Base-by-base conservation (phyloP, 64 coral and sea anemone species). In the Anthopleura sola region DNA sequence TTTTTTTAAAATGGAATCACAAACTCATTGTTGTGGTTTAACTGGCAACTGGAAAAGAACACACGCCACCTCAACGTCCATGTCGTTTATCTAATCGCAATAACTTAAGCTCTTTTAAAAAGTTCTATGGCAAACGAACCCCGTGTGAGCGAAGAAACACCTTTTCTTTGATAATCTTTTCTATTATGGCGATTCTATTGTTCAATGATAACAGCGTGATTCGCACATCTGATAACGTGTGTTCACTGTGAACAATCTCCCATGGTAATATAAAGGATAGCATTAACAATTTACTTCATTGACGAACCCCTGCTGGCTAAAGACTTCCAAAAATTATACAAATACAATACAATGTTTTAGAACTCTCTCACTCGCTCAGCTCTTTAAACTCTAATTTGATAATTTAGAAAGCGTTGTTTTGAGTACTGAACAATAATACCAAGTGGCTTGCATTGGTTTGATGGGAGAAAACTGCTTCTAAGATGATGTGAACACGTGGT, bases 211-310 rank as follows among this genome's bases (percentile, higher is more conserved):
- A 81, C 78, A 46, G 78, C 78, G 78, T 48, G 39, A 46, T 48
- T 40, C 49, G 20, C 37, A 53, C 38, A 81, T 81, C 78, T 81
- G 38, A 53, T 53, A 81, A 81, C 78, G 78, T 53, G 78, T 81
- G 78, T 81, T 81, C 13, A 32, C 38, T 23, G 46, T 37, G 36
- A 40, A 79, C 36, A 79, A 49, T 81, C 78, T 81, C 78, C 78
- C 78, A 48, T 46, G 21, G 49, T 44, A 81, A 46, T 81, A 81
- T 28, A 81, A 81, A 71, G 20, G 7, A 12, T 21, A 18, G 78
- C 78, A 48, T 48, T 81, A 81, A 81, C 78, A 81, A 48, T 79
- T 79, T 79, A 79, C 16, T 4, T 6, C 12, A n/a, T 46, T 26
- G 24, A 53, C 18, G 39, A 15, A n/a, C 37, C 26, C 78, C 78